These are phyloP conservation scores for Megaceryle alcyon DNA, from an alignment of 2,797 vertebrate genomes.

Conservation along the genomic window DNA sequence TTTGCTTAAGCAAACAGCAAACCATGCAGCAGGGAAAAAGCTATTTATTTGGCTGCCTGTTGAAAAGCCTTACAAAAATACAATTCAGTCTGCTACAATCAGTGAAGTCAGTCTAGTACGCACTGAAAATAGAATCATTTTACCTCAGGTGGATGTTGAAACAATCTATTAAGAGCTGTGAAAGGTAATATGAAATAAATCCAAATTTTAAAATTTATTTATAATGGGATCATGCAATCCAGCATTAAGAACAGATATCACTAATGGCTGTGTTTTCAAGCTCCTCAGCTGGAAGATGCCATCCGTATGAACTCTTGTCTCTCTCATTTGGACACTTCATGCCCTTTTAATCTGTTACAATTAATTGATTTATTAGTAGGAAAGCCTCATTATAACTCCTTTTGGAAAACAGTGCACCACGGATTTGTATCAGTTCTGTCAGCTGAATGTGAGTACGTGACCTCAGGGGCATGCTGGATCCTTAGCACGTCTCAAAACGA, in stretches of 20 bases:
- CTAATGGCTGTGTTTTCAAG: neutral
- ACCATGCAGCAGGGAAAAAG: slow-evolving; percentile 74
- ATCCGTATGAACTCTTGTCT: neutral
- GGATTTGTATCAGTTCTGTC: neutral
- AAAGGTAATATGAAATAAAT: slow-evolving; percentile 34
- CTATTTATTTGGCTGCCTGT: slow-evolving; percentile 78
- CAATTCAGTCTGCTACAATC: slow-evolving; percentile 53
- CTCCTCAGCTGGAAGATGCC: neutral
- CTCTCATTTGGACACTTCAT: neutral
- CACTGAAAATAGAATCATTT: slow-evolving; percentile 43
- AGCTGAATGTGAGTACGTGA: rapidly evolving
- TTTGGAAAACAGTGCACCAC: neutral
- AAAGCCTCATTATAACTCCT: neutral
- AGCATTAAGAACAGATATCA: neutral
- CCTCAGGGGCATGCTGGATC: neutral
- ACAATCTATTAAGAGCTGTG: neutral
- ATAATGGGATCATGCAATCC: neutral
- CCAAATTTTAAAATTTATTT: neutral
- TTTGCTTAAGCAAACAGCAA: slow-evolving; percentile 81
- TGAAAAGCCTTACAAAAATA: slow-evolving; percentile 76
- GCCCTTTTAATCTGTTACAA: neutral
- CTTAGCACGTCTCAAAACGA: neutral
- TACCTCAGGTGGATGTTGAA: slow-evolving; percentile 23
- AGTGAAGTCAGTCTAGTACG: slow-evolving; percentile 49
- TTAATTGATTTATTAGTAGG: neutral